Percentiles rank a stretch among this genome's conserved stretches.
phyloP scores from a whole-genome alignment of 2,113 vertebrate genomes.

The Rhabdomys dilectus region DNA sequence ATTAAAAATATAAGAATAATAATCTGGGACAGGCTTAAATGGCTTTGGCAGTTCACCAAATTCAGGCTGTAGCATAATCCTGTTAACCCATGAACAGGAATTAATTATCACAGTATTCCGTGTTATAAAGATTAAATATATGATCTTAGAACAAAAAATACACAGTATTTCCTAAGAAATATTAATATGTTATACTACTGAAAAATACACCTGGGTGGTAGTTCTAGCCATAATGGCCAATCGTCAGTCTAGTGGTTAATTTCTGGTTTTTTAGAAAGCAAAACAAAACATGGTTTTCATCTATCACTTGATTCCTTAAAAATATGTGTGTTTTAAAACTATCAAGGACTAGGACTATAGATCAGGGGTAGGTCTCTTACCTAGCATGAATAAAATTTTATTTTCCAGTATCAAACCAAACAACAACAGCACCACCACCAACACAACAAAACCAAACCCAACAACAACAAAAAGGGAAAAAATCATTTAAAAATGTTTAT shows the following conservation, averaged over 20 bases:
- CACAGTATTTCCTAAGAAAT: neutral
- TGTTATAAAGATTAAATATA: slow-evolving; percentile 41
- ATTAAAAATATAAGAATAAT: slow-evolving; percentile 17
- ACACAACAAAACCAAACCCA: neutral
- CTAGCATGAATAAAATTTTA: neutral
- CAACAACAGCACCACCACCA: neutral
- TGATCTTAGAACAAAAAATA: slow-evolving; percentile 4
- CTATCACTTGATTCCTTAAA: slow-evolving; percentile 16
- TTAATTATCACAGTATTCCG: neutral
- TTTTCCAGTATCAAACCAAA: neutral
- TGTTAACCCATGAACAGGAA: neutral
- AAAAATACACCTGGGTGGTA: neutral
- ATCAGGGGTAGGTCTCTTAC: neutral
- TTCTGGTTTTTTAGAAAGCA: neutral
- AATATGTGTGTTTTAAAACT: neutral
- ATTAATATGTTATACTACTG: neutral
- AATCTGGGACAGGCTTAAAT: neutral
- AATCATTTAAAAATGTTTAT: neutral
- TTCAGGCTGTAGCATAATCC: neutral
- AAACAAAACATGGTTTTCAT: neutral
- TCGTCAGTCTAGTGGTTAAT: neutral
- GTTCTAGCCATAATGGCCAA: neutral
- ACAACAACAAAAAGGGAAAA: neutral
- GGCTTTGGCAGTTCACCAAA: neutral
- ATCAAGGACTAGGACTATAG: neutral